Percentiles rank a stretch among this genome's conserved stretches.
phyloP scores from a whole-genome alignment of 2,113 vertebrate species.

The Sylvilagus bachmani region DNA sequence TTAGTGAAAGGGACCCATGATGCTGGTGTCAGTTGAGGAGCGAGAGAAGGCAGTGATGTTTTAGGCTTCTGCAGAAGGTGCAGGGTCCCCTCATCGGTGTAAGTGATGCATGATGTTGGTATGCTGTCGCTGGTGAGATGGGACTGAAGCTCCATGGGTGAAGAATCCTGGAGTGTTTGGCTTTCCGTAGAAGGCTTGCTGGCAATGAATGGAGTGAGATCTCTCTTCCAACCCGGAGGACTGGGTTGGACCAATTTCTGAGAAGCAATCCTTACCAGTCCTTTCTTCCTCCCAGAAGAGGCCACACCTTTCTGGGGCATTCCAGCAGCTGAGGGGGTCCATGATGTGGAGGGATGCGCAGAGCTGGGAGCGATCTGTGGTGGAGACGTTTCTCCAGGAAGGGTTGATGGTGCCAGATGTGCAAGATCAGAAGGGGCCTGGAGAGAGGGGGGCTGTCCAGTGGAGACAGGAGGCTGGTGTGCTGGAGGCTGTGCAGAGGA shows the following conservation, averaged over 20 bases:
- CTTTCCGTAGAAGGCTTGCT: conserved; percentile 35
- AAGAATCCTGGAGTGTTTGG: not conserved
- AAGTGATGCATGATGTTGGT: not conserved
- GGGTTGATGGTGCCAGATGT: not conserved
- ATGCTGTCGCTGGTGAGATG: conserved; percentile 8
- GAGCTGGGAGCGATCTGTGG: not conserved
- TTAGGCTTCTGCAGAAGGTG: not conserved
- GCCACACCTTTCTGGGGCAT: not conserved
- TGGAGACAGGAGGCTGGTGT: not conserved
- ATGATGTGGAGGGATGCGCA: not conserved
- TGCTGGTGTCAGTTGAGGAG: not conserved
- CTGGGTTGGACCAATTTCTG: conserved; percentile 32
- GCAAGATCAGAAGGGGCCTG: not conserved
- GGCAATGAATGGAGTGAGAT: not conserved
- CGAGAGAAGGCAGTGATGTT: conserved; percentile 5
- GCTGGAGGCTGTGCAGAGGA: conserved; percentile 17
- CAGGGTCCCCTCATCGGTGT: not conserved
- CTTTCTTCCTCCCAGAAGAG: conserved; percentile 42
- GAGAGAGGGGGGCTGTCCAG: not conserved
- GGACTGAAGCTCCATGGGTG: conserved; percentile 41
- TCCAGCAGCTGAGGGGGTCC: not conserved
- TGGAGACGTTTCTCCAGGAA: not conserved
- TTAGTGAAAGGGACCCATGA: too few species aligned
- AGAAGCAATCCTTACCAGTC: conserved; percentile 55
- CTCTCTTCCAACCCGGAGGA: conserved; percentile 12